Base-by-base conservation (phyloP, 2,797 vertebrate genomes). In the Crenuchus spilurus region DNA sequence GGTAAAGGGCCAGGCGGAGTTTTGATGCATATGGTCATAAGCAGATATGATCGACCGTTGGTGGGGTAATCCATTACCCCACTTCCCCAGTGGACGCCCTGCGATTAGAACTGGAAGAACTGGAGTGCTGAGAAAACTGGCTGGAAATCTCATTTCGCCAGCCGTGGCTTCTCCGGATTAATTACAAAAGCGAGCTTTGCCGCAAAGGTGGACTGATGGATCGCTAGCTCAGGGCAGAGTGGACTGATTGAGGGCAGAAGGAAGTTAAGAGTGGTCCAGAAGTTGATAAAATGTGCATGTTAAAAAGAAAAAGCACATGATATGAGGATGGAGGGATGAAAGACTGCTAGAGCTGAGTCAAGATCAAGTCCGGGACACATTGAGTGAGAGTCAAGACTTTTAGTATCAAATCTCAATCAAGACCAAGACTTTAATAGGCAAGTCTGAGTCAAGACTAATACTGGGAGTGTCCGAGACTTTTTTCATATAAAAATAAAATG, bases 31-130 rank as follows among this genome's bases (percentile, higher is more conserved):
- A 88, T 80, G 84, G 85, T 83, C 83, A 89, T 89, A 89, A 88
- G 82, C 44, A 88, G 88, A 91, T 89, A 88, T 91, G 82, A 90
- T 90, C 88, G 6, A 69, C 78, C 70, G 83, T 90, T 85, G 86
- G 75, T 79, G 76, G 75, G 75, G 83, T 83, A 88, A 90, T 88
- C 90, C 85, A 84, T 91, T 87, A 89, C 81, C 63, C 78, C 80
- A 78, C 83, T 66, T 81, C 81, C 76, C 70, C 79, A 84, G 74
- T 28, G 86, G 86, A 84, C 73, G 78, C 70, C 55, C 72, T 60
- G 26, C 76, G 80, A 83, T 76, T 78, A 68, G 52, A 57, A 80
- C 83, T 78, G 67, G 71, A 80, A 79, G 81, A 70, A 44, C 26
- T 10, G 42, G 37, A 60, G 41, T 72, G 54, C 58, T 13, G 13